Conservation (phyloP, 2,888 invertebrate species). For the Epiperipatus broadwayi region DNA sequence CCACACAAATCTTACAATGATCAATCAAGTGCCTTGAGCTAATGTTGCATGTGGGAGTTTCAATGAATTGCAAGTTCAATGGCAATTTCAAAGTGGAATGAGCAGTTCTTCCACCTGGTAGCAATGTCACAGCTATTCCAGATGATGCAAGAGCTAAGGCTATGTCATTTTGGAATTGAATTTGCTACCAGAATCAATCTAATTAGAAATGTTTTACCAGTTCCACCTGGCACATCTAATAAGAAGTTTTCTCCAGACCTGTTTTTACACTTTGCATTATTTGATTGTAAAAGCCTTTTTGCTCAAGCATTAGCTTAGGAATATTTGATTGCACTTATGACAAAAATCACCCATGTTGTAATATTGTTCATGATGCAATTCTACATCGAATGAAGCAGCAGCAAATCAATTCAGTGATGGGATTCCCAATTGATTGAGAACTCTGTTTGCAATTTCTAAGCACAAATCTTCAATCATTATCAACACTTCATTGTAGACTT, state of each 20-base stretch:
- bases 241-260: no score
- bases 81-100: slow-evolving; percentile 28
- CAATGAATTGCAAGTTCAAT: slow-evolving; percentile 21
- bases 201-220: slow-evolving; percentile 29
- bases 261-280: slow-evolving; percentile 11
- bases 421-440: no score
- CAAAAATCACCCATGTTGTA: no score
- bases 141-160: slow-evolving; percentile 29
- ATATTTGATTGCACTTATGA: no score
- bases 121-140: slow-evolving; percentile 31
- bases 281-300: slow-evolving; percentile 14
- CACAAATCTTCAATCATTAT: no score
- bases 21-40: slow-evolving; percentile 15
- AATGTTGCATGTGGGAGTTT: slow-evolving; percentile 21
- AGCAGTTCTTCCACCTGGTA: slow-evolving; percentile 27
- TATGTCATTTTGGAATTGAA: slow-evolving; percentile 22
- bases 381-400: no score
- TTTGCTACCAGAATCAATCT: slow-evolving; percentile 24
- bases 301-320: not conserved
- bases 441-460: no score
- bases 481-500: no score
- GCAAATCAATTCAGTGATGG: no score
- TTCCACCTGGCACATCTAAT: slow-evolving; percentile 28
- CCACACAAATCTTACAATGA: slow-evolving; percentile 15
- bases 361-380: no score